Evolutionary conservation across 1,140 invertebrate genomes (phyloP).

Genomic region (Cydia pomonella): DNA sequence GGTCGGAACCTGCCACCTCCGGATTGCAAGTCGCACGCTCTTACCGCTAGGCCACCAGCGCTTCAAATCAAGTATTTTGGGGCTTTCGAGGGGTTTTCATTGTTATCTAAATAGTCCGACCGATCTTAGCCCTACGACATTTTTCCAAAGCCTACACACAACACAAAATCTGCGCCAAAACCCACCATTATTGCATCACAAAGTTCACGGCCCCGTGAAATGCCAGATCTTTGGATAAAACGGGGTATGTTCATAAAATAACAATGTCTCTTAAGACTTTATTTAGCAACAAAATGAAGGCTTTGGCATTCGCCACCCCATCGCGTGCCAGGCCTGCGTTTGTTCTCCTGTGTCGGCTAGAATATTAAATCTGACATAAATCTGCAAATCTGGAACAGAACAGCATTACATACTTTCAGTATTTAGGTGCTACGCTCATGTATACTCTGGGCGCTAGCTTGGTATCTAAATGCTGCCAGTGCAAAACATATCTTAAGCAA

Average conservation of each 20-base stretch:
- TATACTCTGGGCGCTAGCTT: not conserved
- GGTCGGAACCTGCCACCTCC: too few species aligned
- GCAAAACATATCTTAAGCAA: too few species aligned
- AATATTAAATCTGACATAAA: constrained; percentile 13
- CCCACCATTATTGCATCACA: constrained; percentile 9
- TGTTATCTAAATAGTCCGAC: too few species aligned
- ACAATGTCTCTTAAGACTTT: not conserved
- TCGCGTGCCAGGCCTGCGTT: not conserved
- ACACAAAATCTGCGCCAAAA: not conserved
- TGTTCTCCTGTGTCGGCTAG: not conserved
- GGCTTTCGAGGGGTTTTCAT: too few species aligned
- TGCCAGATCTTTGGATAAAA: not conserved
- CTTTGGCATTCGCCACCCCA: not conserved
- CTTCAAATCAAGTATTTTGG: too few species aligned
- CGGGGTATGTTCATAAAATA: not conserved
- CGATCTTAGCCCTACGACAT: too few species aligned
- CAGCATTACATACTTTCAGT: not conserved
- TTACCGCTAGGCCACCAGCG: too few species aligned
- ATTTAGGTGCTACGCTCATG: not conserved
- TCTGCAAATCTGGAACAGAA: not conserved
- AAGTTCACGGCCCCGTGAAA: constrained; percentile 5
- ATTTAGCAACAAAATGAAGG: not conserved
- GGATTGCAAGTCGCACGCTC: too few species aligned
- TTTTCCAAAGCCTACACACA: not conserved
- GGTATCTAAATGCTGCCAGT: not conserved